Evolutionary conservation across 2,113 vertebrate genomes (phyloP).

Genomic region (Cochlearius cochlearius): DNA sequence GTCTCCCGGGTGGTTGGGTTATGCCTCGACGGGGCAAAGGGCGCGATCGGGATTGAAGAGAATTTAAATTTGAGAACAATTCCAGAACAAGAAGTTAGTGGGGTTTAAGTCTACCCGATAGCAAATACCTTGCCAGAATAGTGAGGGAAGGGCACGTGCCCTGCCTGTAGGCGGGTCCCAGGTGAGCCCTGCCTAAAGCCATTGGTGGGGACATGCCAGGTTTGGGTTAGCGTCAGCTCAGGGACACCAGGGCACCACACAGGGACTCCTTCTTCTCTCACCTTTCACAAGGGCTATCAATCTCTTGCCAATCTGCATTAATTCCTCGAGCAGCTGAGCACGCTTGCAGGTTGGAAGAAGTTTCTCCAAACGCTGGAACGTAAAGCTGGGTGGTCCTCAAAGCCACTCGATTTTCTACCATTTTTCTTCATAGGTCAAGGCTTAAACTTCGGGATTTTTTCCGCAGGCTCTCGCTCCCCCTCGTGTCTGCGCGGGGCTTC

Average conservation of each 20-base stretch:
- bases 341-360: neutral
- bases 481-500: neutral
- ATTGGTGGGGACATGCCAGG: rapidly evolving
- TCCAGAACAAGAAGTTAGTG: neutral
- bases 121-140: neutral
- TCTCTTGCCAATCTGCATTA: rapidly evolving
- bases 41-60: rapidly evolving
- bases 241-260: rapidly evolving
- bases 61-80: neutral
- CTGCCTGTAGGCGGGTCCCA: neutral
- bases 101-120: neutral
- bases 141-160: neutral
- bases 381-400: neutral
- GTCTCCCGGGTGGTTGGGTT: neutral
- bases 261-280: neutral
- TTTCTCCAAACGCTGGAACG: rapidly evolving
- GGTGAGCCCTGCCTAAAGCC: neutral
- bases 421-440: rapidly evolving
- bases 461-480: conserved; percentile 15
- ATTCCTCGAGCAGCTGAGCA: neutral
- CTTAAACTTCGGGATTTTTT: rapidly evolving
- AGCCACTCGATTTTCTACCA: rapidly evolving
- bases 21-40: rapidly evolving
- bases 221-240: rapidly evolving
- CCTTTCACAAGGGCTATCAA: neutral